phyloP scores from a whole-genome alignment of 2,888 invertebrate species.

The Physocephala rufipes region DNA sequence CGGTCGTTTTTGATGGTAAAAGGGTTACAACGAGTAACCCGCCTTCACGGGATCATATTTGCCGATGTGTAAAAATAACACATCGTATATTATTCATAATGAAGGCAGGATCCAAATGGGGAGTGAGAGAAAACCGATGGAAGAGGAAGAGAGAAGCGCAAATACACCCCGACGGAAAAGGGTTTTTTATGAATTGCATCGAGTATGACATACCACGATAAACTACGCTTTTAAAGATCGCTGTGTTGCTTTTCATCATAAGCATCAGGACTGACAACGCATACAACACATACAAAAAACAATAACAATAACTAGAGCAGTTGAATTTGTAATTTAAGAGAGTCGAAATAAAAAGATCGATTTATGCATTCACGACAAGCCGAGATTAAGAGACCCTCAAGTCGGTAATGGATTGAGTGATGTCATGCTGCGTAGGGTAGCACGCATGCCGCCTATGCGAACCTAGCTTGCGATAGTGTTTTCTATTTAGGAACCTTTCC shows the following conservation, averaged over 20 bases:
- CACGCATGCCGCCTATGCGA: background rate
- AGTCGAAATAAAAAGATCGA: conserved; percentile 28
- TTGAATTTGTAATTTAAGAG: conserved; percentile 16
- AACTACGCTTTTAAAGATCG: conserved; percentile 22
- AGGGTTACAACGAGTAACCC: background rate
- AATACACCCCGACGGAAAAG: background rate
- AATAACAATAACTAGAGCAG: background rate
- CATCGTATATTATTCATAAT: conserved; percentile 20
- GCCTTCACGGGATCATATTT: conserved; percentile 14
- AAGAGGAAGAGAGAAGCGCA: no score
- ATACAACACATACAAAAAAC: no score
- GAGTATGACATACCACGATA: background rate
- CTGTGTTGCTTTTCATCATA: background rate
- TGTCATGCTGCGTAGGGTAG: background rate
- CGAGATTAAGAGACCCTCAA: conserved; percentile 29
- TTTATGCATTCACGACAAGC: conserved; percentile 33
- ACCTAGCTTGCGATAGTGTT: no score
- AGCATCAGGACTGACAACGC: background rate
- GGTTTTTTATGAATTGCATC: background rate
- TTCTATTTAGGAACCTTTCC: no score
- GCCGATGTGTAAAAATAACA: conserved; percentile 29
- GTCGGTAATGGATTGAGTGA: background rate
- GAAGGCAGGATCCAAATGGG: no score
- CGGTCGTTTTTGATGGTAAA: background rate
- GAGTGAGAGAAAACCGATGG: background rate